Evolutionary conservation across 2,797 vertebrate genomes (phyloP).

Genomic region (Limosa lapponica): DNA sequence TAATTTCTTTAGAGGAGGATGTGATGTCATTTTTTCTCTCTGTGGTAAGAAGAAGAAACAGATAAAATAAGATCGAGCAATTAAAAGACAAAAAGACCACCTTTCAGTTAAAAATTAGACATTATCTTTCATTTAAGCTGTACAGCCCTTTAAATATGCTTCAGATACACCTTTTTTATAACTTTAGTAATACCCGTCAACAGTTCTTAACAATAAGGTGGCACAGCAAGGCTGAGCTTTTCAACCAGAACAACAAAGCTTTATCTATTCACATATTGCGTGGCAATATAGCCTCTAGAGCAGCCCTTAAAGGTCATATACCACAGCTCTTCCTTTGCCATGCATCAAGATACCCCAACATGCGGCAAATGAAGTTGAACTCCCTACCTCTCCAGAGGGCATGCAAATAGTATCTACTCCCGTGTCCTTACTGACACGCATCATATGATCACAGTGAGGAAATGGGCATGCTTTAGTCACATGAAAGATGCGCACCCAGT

Average conservation of each 20-base stretch:
- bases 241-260: background rate
- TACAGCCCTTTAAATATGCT: background rate
- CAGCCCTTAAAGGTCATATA: background rate
- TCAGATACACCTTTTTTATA: background rate
- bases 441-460: background rate
- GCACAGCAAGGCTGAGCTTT: background rate
- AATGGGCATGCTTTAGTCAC: background rate
- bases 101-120: background rate
- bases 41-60: constrained; percentile 65
- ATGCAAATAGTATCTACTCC: background rate
- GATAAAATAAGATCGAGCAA: background rate
- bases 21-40: constrained; percentile 95
- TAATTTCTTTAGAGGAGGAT: constrained; percentile 94
- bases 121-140: background rate
- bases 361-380: background rate
- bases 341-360: background rate
- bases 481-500: background rate
- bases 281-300: background rate
- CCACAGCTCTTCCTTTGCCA: background rate
- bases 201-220: background rate
- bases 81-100: background rate
- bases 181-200: background rate
- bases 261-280: background rate
- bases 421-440: background rate
- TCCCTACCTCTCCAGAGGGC: background rate